Base-by-base conservation (phyloP, 2,888 invertebrate species). In the Cephus nigrinus region DNA sequence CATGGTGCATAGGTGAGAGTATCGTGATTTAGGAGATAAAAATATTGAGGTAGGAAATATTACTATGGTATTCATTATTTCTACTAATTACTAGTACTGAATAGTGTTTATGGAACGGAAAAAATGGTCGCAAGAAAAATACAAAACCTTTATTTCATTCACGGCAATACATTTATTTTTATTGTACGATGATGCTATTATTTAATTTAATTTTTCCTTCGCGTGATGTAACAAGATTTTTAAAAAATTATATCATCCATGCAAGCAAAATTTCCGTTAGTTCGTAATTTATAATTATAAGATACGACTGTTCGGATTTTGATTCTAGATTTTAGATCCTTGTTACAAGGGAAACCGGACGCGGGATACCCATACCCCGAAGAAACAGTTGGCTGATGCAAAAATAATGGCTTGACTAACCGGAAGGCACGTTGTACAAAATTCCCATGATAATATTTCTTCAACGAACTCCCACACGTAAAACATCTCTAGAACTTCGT, bases 121-220 rank as follows among this genome's bases (percentile, higher is more conserved):
- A 15, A 23, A 71, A 71, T 71, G 78, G 40, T 33, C 74, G 35
- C 74, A 74, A 31, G 35, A 74, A 74, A 71, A 35, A 74, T 74
- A 74, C 35, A 74, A 36, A 74, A 74, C 30, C 71, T 84, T 84
- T 85, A 84, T 85, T 78, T 71, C 55, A 30, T 74, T 80, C 75
- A 76, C 77, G 74, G 78, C 81, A 74, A 69, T 84, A 84, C 82
- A 85, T 79, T 81, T 80, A 74, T 79, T 75, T 81, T 80, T 73
- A 79, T 77, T 80, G 76, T 77, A 77, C 82, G 77, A 31, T 32
- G 32, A 33, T 33, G 71, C 32, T 71, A 3, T 71, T 71, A 30
- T 33, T 71, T 23, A 31, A 12, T 55, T 55, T 55, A 55, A 55
- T 15, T 55, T 55, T 40, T 55, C 0, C 55, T 23, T 5, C 55